Evolutionary conservation across 2,797 vertebrate genomes (phyloP).

Genomic region (Columba guinea): DNA sequence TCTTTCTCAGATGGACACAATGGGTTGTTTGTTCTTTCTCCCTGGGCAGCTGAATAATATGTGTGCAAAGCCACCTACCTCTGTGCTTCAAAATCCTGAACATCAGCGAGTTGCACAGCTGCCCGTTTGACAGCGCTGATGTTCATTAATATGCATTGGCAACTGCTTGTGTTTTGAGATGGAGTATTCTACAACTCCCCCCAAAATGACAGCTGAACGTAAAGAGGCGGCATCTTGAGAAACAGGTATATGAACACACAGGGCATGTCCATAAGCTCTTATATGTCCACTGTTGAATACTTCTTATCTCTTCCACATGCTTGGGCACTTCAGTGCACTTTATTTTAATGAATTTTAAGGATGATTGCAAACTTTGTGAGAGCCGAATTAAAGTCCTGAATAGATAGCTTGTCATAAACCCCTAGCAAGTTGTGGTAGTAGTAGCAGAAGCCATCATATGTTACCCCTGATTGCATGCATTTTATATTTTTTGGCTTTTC

Average conservation of each 20-base stretch:
- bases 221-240: background rate
- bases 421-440: background rate
- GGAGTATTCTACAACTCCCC: background rate
- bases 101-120: background rate
- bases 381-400: background rate
- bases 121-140: background rate
- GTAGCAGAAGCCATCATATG: background rate
- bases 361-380: background rate
- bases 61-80: background rate
- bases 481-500: background rate
- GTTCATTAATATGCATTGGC: background rate
- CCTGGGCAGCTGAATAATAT: background rate
- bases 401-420: background rate
- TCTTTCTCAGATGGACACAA: background rate
- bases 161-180: background rate
- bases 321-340: background rate
- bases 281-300: background rate
- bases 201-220: background rate
- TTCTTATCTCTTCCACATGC: background rate
- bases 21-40: constrained; percentile 30
- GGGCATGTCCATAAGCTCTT: background rate
- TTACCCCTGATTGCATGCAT: background rate
- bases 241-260: background rate
- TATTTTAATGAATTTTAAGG: constrained; percentile 6
- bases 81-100: background rate